phyloP scores from a whole-genome alignment of 1,140 invertebrate species.

The Trinorchestia longiramus region DNA sequence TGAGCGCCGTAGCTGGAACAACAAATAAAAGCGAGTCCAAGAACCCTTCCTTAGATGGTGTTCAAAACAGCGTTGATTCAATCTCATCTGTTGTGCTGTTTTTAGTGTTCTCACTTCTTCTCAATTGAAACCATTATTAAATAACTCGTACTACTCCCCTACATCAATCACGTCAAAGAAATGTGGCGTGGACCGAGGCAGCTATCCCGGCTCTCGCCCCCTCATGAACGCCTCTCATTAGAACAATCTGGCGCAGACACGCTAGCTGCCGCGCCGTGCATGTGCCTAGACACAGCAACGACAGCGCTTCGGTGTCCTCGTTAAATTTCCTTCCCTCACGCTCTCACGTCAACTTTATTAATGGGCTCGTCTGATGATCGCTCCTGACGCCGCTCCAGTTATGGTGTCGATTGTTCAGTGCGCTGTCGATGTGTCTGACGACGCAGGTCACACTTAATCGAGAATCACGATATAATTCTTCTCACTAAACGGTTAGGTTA shows the following conservation, averaged over 20 bases:
- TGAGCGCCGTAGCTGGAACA: background rate
- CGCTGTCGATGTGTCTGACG: background rate
- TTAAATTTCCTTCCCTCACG: slow-evolving; percentile 38
- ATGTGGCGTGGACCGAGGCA: background rate
- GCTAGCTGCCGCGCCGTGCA: background rate
- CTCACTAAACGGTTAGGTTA: background rate
- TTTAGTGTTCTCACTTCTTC: background rate
- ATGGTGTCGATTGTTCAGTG: background rate
- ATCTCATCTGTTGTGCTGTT: background rate
- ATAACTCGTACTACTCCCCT: background rate
- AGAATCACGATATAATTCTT: background rate
- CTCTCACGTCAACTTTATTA: slow-evolving; percentile 37
- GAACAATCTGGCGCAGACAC: slow-evolving; percentile 38
- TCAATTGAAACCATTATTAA: background rate
- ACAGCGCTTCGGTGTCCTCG: background rate
- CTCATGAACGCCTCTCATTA: background rate
- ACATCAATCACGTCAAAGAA: background rate
- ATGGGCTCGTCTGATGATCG: slow-evolving; percentile 25
- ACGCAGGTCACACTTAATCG: background rate
- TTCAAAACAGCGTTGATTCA: background rate
- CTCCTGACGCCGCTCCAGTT: background rate
- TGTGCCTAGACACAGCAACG: slow-evolving; percentile 23
- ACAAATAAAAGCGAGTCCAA: background rate
- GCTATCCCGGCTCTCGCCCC: background rate
- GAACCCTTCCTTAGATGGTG: background rate